Conservation (phyloP, 2,888 invertebrate species). For the Athetis lepigone region DNA sequence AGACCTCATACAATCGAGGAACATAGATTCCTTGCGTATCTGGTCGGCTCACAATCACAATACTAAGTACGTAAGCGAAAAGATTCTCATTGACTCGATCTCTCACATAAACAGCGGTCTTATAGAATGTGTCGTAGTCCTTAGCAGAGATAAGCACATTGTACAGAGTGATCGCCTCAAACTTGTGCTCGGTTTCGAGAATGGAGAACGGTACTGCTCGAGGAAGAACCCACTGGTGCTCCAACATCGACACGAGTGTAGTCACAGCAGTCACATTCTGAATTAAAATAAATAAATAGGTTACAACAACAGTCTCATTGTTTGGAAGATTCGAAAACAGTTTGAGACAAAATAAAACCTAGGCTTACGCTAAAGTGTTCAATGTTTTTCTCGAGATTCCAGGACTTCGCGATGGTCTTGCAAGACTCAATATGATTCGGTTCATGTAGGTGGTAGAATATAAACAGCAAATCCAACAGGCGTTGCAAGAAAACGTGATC, state of each 20-base stretch:
- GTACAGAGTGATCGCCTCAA: conserved; percentile 92
- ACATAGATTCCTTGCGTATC: conserved; percentile 92
- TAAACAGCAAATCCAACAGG: conserved; percentile 83
- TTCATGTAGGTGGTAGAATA: conserved; percentile 90
- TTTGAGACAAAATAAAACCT: neutral
- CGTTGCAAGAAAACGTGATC: conserved; percentile 81
- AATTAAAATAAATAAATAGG: conserved; percentile 48
- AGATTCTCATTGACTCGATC: conserved; percentile 93
- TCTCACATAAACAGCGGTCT: conserved; percentile 93
- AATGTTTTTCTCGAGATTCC: conserved; percentile 87
- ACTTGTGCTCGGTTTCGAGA: conserved; percentile 89
- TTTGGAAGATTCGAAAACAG: too few species aligned
- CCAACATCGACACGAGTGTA: conserved; percentile 89
- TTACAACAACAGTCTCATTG: neutral
- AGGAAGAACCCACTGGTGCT: conserved; percentile 89
- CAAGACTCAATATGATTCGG: conserved; percentile 89
- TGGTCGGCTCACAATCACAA: conserved; percentile 91
- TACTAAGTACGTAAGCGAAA: conserved; percentile 92
- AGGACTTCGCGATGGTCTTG: conserved; percentile 85
- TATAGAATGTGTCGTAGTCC: conserved; percentile 93
- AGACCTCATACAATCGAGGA: conserved; percentile 94
- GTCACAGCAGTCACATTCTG: conserved; percentile 90
- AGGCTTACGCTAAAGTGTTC: conserved; percentile 85
- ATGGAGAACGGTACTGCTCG: conserved; percentile 91
- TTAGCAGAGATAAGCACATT: conserved; percentile 93